Base-by-base conservation (phyloP, 1,140 invertebrate genomes). In the Drosophila pseudoobscura region DNA sequence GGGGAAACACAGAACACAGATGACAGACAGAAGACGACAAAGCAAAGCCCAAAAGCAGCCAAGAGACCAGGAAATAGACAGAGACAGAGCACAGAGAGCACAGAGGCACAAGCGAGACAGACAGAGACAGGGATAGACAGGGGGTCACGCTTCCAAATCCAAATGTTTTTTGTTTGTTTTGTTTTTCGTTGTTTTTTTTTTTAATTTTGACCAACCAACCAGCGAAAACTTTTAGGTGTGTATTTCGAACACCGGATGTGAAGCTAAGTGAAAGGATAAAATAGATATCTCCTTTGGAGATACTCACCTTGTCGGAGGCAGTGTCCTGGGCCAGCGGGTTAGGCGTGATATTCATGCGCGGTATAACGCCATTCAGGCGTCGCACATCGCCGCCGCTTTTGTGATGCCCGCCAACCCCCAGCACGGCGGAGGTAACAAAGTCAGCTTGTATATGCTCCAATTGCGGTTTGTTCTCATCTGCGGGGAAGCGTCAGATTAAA, bases 291-390 rank as follows among this genome's bases (percentile, higher is more conserved):
- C 35, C 35, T 39, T 39, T n/a, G 3, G 13, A 45, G 5, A 5
- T 3, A 52, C 83, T 78, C 71, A 91, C 91, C 90, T 91, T 91
- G 26, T 91, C 91, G n/a, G 88, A 83, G 9, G 50, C 41, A 17
- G 83, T 52, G 45, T 92, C 93, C 66, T 95, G 94, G 11, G 95
- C 94, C 43, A 95, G 84, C 20, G 95, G 95, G 93, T 95, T 95
- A 13, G 94, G 94, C 0, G 95, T 95, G 68, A 95, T 95, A 64
- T 95, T 95, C 77, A 95, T 94, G 72, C 94, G 92, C 31, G 93
- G 92, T 52, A 94, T 92, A 63, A 93, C 92, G 46, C 94, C 94
- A 69, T 95, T 95, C 0, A 94, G 89, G 66, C 93, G 93, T 6
- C 83, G 57, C 15, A 83, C 71, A 62, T 83, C 84, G 17, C 73